Conservation (phyloP, 2,797 vertebrate species). For the Molothrus aeneus region DNA sequence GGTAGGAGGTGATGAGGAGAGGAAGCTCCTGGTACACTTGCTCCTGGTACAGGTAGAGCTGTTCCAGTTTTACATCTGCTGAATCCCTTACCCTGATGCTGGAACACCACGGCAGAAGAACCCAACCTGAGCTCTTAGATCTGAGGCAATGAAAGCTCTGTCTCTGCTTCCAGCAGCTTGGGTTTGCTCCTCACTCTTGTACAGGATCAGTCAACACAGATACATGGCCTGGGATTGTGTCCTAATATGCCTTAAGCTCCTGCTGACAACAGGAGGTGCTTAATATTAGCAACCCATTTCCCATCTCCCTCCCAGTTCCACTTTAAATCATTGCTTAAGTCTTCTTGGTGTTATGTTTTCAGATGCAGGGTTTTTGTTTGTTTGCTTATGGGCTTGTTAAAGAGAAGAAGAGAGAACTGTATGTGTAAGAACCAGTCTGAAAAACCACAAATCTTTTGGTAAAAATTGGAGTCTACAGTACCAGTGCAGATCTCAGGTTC, state of each 20-base stretch:
- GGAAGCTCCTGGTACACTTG: background rate
- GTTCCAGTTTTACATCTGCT: conserved; percentile 24
- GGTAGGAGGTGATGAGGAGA: conserved; percentile 2
- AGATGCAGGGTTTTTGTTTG: background rate
- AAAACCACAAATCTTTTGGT: background rate
- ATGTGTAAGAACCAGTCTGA: background rate
- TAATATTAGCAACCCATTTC: background rate
- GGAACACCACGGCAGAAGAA: background rate
- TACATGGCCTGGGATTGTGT: background rate
- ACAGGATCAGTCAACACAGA: background rate
- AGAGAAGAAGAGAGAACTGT: background rate
- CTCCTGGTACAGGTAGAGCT: background rate
- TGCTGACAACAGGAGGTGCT: background rate
- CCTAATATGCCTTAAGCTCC: background rate
- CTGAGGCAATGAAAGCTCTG: background rate
- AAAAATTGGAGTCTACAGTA: background rate
- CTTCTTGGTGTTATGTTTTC: background rate
- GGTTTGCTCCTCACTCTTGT: background rate
- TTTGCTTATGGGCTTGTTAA: background rate
- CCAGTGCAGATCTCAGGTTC: background rate
- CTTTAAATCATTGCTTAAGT: background rate
- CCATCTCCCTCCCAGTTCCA: background rate
- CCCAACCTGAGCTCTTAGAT: background rate
- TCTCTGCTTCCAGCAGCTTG: background rate
- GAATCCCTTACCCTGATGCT: background rate